These are phyloP conservation scores for Thymelicus sylvestris DNA, from an alignment of 2,888 invertebrate species.

Conservation along the genomic window DNA sequence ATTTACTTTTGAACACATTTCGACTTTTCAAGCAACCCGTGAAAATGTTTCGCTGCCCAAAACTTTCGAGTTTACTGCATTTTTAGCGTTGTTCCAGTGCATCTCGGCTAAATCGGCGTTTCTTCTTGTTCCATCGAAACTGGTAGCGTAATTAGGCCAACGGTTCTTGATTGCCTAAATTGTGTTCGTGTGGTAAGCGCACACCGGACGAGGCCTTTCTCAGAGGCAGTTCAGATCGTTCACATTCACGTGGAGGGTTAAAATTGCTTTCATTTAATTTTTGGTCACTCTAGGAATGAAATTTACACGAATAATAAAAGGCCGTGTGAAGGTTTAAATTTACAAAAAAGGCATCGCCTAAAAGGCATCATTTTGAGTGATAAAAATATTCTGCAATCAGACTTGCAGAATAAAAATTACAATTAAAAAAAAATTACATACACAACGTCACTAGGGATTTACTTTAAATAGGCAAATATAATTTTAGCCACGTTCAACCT, in stretches of 20 bases:
- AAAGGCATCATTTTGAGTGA: too few relatives aligned
- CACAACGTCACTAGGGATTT: too few relatives aligned
- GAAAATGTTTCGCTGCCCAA: too few relatives aligned
- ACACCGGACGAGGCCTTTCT: background rate
- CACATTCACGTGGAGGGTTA: background rate
- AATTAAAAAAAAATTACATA: too few relatives aligned
- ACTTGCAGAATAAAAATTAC: too few relatives aligned
- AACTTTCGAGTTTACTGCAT: background rate
- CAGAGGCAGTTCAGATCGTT: background rate
- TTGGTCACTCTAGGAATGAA: too few relatives aligned
- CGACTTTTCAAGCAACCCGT: background rate
- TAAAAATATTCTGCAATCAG: too few relatives aligned
- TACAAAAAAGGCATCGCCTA: too few relatives aligned
- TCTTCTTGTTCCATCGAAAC: conserved; percentile 2
- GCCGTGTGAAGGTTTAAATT: too few relatives aligned
- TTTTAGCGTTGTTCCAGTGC: background rate
- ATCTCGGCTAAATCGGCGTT: conserved; percentile 1
- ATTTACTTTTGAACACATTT: background rate
- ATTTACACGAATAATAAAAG: too few relatives aligned
- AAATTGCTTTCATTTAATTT: too few relatives aligned
- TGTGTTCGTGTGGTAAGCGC: background rate
- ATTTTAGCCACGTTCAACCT: background rate
- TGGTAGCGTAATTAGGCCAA: conserved; percentile 2
- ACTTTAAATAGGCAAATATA: background rate
- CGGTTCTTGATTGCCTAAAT: conserved; percentile 8